These are phyloP conservation scores for Podarcis siculus DNA, from an alignment of 2,797 vertebrate genomes.

Conservation along the genomic window DNA sequence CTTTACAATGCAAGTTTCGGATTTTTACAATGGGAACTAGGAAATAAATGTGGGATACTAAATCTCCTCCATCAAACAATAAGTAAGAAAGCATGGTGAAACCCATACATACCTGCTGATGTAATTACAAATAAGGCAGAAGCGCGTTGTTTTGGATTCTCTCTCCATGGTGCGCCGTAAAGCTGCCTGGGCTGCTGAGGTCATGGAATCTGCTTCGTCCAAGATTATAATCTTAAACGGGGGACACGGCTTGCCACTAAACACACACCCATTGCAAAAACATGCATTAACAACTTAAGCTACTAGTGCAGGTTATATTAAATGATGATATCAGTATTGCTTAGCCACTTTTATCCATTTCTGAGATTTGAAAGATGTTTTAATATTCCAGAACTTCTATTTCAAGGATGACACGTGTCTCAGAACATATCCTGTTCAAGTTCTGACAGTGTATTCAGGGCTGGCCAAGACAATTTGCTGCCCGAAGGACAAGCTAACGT, in stretches of 20 bases:
- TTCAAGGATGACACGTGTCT: neutral
- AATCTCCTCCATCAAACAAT: neutral
- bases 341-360: neutral
- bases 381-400: neutral
- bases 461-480: neutral
- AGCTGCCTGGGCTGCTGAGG: slow-evolving; percentile 92
- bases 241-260: slow-evolving; percentile 92
- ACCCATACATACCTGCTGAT: slow-evolving; percentile 87
- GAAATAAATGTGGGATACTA: neutral
- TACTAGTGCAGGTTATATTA: neutral
- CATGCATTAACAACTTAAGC: neutral
- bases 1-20: neutral
- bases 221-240: slow-evolving; percentile 99
- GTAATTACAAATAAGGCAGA: slow-evolving; percentile 99
- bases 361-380: neutral
- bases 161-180: slow-evolving; percentile 98
- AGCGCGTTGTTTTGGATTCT: slow-evolving; percentile 94
- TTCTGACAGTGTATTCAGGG: fast-evolving
- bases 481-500: neutral
- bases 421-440: neutral
- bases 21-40: neutral
- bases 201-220: slow-evolving; percentile 99
- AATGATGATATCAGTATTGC: neutral
- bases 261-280: slow-evolving; percentile 44
- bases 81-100: slow-evolving; percentile 4